Percentiles rank a stretch among this genome's conserved stretches.
phyloP scores from a whole-genome alignment of 2,113 vertebrate genomes.

The Percopsis transmontana region DNA sequence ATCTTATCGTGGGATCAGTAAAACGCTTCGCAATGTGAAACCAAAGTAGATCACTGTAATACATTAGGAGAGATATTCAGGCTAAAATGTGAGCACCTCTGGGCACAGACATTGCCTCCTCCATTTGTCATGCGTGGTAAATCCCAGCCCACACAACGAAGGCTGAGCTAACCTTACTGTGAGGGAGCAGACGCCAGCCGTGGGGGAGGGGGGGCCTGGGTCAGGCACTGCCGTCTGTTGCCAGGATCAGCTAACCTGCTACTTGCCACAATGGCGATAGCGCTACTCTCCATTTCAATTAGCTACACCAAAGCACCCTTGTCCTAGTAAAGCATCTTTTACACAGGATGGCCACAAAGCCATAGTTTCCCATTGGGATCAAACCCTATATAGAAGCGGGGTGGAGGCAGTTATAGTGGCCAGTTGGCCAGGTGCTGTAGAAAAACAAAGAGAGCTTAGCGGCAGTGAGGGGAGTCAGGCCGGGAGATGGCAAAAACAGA shows the following conservation, averaged over 20 bases:
- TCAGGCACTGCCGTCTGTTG: constrained; percentile 44
- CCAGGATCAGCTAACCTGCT: constrained; percentile 41
- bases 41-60: not conserved
- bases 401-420: constrained; percentile 11
- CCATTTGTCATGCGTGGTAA: constrained; percentile 48
- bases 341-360: constrained; percentile 28
- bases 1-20: too few relatives aligned
- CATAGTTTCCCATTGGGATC: constrained; percentile 31
- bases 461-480: constrained; percentile 45
- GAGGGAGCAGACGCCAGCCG: constrained; percentile 29
- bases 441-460: constrained; percentile 44
- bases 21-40: too few relatives aligned
- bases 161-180: constrained; percentile 29
- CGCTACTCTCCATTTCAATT: constrained; percentile 57
- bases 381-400: constrained; percentile 18
- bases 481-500: constrained; percentile 37
- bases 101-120: constrained; percentile 26
- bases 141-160: constrained; percentile 53
- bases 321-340: constrained; percentile 33
- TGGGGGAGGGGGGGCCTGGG: constrained; percentile 19
- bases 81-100: constrained; percentile 20
- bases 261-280: constrained; percentile 20
- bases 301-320: constrained; percentile 48
- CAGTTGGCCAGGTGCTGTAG: constrained; percentile 26
- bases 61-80: constrained; percentile 11